phyloP scores from a whole-genome alignment of 2,888 invertebrate genomes.

The Ophonus ardosiacus region DNA sequence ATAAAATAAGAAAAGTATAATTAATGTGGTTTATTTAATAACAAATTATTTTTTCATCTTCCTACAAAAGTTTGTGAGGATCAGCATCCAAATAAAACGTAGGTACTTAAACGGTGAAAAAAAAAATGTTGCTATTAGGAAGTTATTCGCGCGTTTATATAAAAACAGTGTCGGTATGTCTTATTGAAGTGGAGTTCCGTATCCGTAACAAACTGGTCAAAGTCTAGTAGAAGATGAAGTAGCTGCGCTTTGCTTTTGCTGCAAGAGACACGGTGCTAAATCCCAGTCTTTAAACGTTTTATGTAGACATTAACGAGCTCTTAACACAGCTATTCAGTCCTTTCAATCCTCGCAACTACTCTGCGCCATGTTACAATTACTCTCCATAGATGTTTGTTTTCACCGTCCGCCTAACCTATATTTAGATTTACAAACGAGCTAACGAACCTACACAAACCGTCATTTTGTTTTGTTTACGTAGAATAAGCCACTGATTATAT shows the following conservation, averaged over 20 bases:
- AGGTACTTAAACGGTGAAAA: too few species aligned
- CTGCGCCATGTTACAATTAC: slow-evolving; percentile 44
- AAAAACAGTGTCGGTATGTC: too few species aligned
- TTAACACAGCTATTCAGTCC: slow-evolving; percentile 54
- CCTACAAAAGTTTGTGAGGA: too few species aligned
- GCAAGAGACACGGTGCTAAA: slow-evolving; percentile 35
- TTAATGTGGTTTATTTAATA: too few species aligned
- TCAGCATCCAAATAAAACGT: too few species aligned
- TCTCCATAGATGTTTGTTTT: slow-evolving; percentile 24
- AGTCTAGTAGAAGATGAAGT: slow-evolving; percentile 4
- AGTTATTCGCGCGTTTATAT: too few species aligned
- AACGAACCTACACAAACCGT: slow-evolving; percentile 44
- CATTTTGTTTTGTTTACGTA: slow-evolving; percentile 48
- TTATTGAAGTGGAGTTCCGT: too few species aligned
- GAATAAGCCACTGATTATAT: slow-evolving; percentile 55
- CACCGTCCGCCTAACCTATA: slow-evolving; percentile 14
- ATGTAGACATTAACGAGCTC: slow-evolving; percentile 61
- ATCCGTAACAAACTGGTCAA: not conserved
- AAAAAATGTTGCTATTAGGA: too few species aligned
- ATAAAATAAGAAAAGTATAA: too few species aligned
- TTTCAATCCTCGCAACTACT: slow-evolving; percentile 42
- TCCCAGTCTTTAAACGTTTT: slow-evolving; percentile 61
- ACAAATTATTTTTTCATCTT: too few species aligned
- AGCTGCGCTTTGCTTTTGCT: not conserved
- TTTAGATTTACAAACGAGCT: slow-evolving; percentile 42